phyloP scores from a whole-genome alignment of 2,113 vertebrate genomes.

The Chionis minor region DNA sequence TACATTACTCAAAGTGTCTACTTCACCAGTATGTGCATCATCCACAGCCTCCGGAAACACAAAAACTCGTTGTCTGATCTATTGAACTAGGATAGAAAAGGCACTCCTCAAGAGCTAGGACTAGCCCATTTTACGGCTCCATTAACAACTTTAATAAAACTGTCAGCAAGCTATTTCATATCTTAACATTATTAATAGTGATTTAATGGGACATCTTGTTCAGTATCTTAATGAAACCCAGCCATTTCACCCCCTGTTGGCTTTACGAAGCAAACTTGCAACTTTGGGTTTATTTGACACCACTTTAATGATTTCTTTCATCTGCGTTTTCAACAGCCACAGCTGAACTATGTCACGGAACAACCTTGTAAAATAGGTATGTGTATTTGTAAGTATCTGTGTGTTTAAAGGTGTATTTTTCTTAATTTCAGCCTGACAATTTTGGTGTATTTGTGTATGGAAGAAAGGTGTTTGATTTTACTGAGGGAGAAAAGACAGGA shows the following conservation, averaged over 20 bases:
- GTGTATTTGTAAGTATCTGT: not conserved
- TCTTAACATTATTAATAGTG: constrained; percentile 24
- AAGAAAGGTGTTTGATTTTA: not conserved
- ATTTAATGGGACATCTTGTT: constrained; percentile 12
- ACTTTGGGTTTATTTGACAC: not conserved
- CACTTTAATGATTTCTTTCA: not conserved
- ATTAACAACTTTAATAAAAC: constrained; percentile 40
- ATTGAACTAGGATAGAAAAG: not conserved
- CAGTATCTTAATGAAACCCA: not conserved
- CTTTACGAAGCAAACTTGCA: constrained; percentile 1
- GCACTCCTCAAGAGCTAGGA: not conserved
- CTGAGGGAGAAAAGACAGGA: not conserved
- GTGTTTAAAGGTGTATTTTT: not conserved
- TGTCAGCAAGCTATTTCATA: not conserved
- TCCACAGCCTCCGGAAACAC: not conserved
- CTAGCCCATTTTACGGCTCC: not conserved
- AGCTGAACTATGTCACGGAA: not conserved
- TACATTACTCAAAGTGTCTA: constrained; percentile 32
- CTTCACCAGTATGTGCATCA: not conserved
- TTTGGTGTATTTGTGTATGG: not conserved
- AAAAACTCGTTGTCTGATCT: constrained; percentile 6
- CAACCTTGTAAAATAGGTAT: not conserved
- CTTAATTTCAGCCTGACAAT: not conserved
- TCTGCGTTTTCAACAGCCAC: not conserved
- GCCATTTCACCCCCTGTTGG: not conserved